Evolutionary conservation across 1,140 invertebrate species (phyloP).

Genomic region (Paraescarpia echinospica): DNA sequence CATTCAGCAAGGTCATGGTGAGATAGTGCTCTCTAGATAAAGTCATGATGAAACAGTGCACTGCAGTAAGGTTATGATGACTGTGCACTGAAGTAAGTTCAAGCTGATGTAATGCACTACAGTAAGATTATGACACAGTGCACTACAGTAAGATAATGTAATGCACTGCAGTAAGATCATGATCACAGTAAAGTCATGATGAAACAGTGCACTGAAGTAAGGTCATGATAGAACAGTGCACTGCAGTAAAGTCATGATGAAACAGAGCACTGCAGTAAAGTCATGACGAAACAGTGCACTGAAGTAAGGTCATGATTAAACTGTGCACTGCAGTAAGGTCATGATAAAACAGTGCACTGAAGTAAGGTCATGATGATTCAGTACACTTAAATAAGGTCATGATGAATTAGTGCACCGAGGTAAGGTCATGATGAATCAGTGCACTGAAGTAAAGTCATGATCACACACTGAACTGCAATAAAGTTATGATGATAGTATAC

Average conservation of each 20-base stretch:
- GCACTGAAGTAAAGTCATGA: too few species aligned
- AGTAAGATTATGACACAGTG: not conserved
- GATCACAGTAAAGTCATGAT: not conserved
- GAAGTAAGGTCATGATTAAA: not conserved
- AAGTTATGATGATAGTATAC: too few species aligned
- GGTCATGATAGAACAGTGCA: not conserved
- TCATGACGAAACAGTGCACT: not conserved
- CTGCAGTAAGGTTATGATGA: not conserved
- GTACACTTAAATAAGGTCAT: too few species aligned
- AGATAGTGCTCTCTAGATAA: not conserved
- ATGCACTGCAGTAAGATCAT: not conserved
- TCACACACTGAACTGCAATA: too few species aligned
- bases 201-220: not conserved
- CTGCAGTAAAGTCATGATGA: not conserved
- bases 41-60: not conserved
- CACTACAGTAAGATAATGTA: not conserved
- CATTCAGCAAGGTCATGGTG: not conserved
- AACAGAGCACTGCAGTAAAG: not conserved
- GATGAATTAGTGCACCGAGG: too few species aligned
- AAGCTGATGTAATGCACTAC: not conserved
- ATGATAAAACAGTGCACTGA: not conserved
- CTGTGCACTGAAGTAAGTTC: not conserved
- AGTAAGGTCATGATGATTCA: too few species aligned
- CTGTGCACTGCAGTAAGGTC: not conserved
- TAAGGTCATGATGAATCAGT: too few species aligned